phyloP scores from a whole-genome alignment of 2,888 invertebrate species.

The Coelinius sp. region DNA sequence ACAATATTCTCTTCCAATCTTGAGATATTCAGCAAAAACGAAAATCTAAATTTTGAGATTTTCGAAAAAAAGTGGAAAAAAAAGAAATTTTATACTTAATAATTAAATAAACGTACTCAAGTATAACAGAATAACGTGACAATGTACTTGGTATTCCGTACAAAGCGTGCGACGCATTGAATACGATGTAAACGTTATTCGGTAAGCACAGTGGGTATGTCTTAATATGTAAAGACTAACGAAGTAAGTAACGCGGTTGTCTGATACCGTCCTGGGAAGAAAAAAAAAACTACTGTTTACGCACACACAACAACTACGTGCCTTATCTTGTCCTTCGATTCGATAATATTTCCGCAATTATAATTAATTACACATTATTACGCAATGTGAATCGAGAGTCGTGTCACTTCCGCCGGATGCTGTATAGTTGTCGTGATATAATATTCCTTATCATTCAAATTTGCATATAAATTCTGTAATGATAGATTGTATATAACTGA shows the following conservation, averaged over 20 bases:
- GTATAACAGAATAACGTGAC: conserved; percentile 23
- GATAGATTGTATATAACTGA: neutral
- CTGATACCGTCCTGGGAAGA: conserved; percentile 34
- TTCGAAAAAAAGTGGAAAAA: too few relatives aligned
- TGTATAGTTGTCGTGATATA: conserved; percentile 4
- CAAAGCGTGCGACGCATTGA: conserved; percentile 17
- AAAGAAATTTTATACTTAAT: too few relatives aligned
- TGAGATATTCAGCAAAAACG: too few relatives aligned
- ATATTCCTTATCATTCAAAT: conserved; percentile 10
- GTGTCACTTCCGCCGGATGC: conserved; percentile 21
- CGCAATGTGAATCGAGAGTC: conserved; percentile 28
- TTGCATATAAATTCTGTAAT: conserved; percentile 16
- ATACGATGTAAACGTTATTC: conserved; percentile 49
- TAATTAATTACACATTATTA: conserved; percentile 32
- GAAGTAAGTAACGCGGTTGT: conserved; percentile 43
- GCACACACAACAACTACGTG: neutral
- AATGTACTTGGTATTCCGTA: conserved; percentile 48
- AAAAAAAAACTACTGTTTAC: neutral
- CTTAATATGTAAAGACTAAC: conserved; percentile 52
- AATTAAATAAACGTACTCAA: neutral
- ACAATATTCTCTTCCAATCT: too few relatives aligned
- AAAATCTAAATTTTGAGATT: too few relatives aligned
- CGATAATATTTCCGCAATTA: conserved; percentile 41
- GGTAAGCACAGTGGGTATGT: conserved; percentile 42
- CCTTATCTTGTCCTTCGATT: conserved; percentile 36